Percentiles rank a stretch among this genome's conserved stretches.
phyloP scores from a whole-genome alignment of 1,140 invertebrate genomes.

The Harlomillsia oculata region DNA sequence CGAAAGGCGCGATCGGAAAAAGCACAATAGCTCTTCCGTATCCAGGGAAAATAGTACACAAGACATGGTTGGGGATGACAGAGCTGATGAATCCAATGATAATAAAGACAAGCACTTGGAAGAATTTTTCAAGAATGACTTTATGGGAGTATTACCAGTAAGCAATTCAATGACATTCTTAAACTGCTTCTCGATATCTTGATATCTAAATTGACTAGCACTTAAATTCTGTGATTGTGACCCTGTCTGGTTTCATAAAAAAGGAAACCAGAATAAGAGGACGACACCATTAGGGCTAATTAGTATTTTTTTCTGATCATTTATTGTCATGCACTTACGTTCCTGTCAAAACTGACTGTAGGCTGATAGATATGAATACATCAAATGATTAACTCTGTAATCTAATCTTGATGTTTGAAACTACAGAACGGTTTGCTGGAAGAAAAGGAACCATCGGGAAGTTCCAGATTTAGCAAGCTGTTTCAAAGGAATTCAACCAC shows the following conservation, averaged over 20 bases:
- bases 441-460: slow-evolving; percentile 40
- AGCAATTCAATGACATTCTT: not conserved
- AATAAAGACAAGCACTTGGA: slow-evolving; percentile 58
- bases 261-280: no score
- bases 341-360: no score
- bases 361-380: not conserved
- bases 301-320: no score
- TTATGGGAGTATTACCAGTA: slow-evolving; percentile 24
- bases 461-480: slow-evolving; percentile 55
- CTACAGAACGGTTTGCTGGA: slow-evolving; percentile 50
- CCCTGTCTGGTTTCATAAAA: no score
- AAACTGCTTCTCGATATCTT: not conserved
- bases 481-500: slow-evolving; percentile 50
- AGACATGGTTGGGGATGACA: slow-evolving; percentile 10
- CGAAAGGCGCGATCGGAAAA: slow-evolving; percentile 14
- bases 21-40: not conserved
- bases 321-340: no score
- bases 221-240: no score
- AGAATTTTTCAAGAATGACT: slow-evolving; percentile 56
- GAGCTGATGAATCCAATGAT: slow-evolving; percentile 22
- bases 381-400: not conserved
- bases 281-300: no score
- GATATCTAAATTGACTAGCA: no score
- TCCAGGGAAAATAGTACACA: not conserved
- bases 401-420: not conserved